phyloP scores from a whole-genome alignment of 2,113 vertebrate genomes.

The Clinocottus analis region DNA sequence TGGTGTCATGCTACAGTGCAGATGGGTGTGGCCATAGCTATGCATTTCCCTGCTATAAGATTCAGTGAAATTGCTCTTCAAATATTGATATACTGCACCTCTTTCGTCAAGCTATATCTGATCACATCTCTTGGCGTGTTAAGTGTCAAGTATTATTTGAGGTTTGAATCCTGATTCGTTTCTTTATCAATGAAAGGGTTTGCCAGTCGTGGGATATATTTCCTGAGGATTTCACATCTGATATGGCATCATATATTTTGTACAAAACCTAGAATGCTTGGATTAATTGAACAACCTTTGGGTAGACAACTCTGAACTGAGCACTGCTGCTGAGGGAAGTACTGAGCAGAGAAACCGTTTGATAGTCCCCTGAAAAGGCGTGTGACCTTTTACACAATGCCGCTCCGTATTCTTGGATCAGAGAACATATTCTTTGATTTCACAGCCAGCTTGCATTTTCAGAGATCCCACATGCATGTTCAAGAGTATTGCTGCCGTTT shows the following conservation, averaged over 20 bases:
- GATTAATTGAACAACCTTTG: conserved; percentile 58
- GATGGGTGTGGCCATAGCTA: background rate
- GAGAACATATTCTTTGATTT: conserved; percentile 68
- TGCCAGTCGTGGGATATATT: background rate
- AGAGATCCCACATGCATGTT: conserved; percentile 47
- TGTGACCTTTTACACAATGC: conserved; percentile 64
- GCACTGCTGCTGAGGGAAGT: conserved; percentile 8
- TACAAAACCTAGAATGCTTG: conserved; percentile 22
- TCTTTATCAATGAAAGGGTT: background rate
- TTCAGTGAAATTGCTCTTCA: background rate
- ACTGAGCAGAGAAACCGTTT: conserved; percentile 26
- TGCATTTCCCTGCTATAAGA: background rate
- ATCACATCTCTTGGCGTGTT: background rate
- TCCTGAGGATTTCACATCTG: background rate
- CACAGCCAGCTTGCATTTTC: conserved; percentile 62
- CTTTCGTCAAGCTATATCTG: background rate
- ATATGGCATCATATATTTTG: background rate
- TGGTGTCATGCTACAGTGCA: background rate
- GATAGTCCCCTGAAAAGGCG: conserved; percentile 12
- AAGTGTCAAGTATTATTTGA: background rate
- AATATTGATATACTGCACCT: background rate
- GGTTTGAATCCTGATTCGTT: background rate
- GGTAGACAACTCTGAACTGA: conserved; percentile 31
- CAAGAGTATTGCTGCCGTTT: conserved; percentile 60
- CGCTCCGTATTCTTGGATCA: conserved; percentile 58